Base-by-base conservation (phyloP, 2,888 invertebrate genomes). In the Doris montereyensis region DNA sequence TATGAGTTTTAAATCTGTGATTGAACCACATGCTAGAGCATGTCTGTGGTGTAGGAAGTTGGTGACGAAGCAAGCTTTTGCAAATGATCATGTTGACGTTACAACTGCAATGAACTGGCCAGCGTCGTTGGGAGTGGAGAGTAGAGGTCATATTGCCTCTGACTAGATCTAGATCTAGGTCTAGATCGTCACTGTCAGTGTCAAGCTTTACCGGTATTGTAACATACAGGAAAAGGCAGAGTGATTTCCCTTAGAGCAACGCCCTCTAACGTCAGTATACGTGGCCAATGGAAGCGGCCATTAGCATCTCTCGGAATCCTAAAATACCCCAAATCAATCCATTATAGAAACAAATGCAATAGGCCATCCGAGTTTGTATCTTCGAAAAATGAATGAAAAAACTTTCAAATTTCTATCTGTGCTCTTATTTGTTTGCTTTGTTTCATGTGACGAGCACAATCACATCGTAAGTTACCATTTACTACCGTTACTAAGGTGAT, bases 381-480 rank as follows among this genome's bases (percentile, higher is more conserved):
- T 17, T 26, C 2, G 57, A 52, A 76, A 41, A 41, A 79, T 79
- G 79, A 41, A 57, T 65, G 35, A 76, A 52, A 79, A 71, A 71
- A 58, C 71, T 24, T 76, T 79, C 34, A 57, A 83, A 32, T 71
- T 79, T 28, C 5, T 82, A 24, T 1, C 83, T 24, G 26, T 85
- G 41, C 67, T 84, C 67, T 81, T 83, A 76, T 78, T 80, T 70
- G 77, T 83, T 35, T 79, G 70, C 77, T 76, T 81, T n/a, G 87
- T 84, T n/a, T 82, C 86, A 82, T 91, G 92, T 73, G 96, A 96
- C 91, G 96, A 96, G 92, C 96, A 96, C 91, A 94, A 94, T 92
- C 96, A 96, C 91, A 92, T 94, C 89, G 95, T 95, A 92, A 94
- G 95, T 94, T 83, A 60, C 62, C n/a, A 34, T 68, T 74, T 68